Base-by-base conservation (phyloP, 1,140 invertebrate species). In the Hycleus phaleratus region DNA sequence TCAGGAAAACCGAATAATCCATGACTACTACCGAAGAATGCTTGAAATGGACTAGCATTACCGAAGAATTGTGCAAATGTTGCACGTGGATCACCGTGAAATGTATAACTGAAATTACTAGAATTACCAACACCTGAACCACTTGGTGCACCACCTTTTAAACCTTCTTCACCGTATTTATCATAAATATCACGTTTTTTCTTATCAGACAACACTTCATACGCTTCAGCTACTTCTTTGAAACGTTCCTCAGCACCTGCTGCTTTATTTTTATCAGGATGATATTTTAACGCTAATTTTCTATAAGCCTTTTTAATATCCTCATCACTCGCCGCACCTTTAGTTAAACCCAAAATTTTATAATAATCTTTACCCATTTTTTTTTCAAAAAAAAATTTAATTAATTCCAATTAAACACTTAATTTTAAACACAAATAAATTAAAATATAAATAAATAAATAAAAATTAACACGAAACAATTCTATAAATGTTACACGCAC, bases 321-420 rank as follows among this genome's bases (percentile, higher is more conserved):
- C 67, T 98, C 95, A 63, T 97, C 94, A 53, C 83, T 84, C 9
- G 94, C 70, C 9, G 94, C 70, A 82, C 85, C 79, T 90, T 93
- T 26, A 80, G 62, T 56, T 18, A 99, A 79, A 58, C 93, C 94
- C 52, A 99, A 79, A 68, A 90, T 94, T 78, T 92, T 93, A 75
- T 99, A 99, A 75, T 97, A 99, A 78, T 99, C 94, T 79, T 98
- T 98, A 46, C 93, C 96, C 97, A 99, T 99, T 69, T 68, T 71
- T 32, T 44, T 45, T 43, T 25, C 26, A 32, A 32, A 32, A 32
- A 32, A 32, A 5, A 5, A 32, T 32, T 32, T 32, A 32, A 32
- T 5, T 7, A 5, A 32, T 32, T 32, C 7, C 7, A 32, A 32
- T 2, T 4, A 32, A 32, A 32, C 32, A 32, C 32, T 32, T 5